Percentiles rank a stretch among this genome's conserved stretches.
phyloP scores from a whole-genome alignment of 1,140 invertebrate genomes.

The Bombyx mandarina region DNA sequence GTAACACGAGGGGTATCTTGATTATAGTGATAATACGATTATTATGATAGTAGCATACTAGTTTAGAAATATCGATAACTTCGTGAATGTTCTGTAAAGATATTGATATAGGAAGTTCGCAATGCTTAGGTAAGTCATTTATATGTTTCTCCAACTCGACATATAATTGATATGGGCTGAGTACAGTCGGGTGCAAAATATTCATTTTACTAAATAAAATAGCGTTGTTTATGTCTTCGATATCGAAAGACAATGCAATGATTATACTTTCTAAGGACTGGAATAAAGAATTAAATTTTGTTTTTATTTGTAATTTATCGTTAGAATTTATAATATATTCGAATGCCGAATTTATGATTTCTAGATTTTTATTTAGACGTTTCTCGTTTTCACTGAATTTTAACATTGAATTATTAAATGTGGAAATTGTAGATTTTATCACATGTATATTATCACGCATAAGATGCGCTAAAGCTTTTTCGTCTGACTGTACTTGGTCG shows the following conservation, averaged over 20 bases:
- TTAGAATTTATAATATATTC: background rate
- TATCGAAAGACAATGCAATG: constrained; percentile 12
- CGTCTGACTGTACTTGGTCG: constrained; percentile 11
- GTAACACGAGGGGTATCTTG: no score
- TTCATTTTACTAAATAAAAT: constrained; percentile 20
- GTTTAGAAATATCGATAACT: no score
- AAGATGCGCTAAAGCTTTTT: constrained; percentile 10
- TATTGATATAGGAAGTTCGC: no score
- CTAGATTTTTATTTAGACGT: constrained; percentile 12
- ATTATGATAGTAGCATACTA: no score
- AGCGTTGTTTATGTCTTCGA: constrained; percentile 15
- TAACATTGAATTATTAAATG: constrained; percentile 7
- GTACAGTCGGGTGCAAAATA: constrained; percentile 20
- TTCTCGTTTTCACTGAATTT: constrained; percentile 16
- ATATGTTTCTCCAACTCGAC: no score
- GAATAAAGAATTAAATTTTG: constrained; percentile 8
- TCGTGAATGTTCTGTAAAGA: no score
- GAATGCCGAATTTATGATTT: background rate
- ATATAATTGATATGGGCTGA: constrained; percentile 3
- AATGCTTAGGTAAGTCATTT: no score
- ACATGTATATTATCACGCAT: constrained; percentile 15
- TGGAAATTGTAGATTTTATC: constrained; percentile 12
- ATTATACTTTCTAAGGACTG: constrained; percentile 18
- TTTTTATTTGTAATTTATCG: constrained; percentile 3
- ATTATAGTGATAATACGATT: no score